Conservation (phyloP, 2,113 vertebrate species). For the Epinephelus moara region DNA sequence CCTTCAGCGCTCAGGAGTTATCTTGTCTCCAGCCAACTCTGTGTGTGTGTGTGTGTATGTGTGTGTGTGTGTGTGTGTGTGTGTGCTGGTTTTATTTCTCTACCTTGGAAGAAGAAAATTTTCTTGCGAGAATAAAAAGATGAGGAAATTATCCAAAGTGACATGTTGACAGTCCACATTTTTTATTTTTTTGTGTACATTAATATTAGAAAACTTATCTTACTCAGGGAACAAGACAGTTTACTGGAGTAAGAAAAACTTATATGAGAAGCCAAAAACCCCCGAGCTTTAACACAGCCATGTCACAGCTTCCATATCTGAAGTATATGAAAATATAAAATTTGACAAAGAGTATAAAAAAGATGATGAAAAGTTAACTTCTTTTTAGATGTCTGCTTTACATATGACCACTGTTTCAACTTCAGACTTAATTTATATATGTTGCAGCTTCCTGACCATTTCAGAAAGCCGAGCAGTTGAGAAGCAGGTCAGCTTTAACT, state of each 20-base stretch:
- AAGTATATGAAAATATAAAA: too few species aligned
- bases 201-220: slow-evolving; percentile 9
- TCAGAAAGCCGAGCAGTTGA: too few species aligned
- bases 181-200: not conserved
- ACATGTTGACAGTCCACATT: slow-evolving; percentile 23
- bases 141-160: slow-evolving; percentile 46
- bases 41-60: not conserved
- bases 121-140: slow-evolving; percentile 11
- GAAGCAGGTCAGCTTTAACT: too few species aligned
- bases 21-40: slow-evolving; percentile 6
- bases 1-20: slow-evolving; percentile 52
- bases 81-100: slow-evolving; percentile 27
- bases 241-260: not conserved
- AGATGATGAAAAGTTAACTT: too few species aligned
- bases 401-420: too few species aligned
- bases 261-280: not conserved
- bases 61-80: slow-evolving; percentile 18
- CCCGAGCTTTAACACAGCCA: not conserved
- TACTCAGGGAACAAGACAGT: not conserved
- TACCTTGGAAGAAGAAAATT: not conserved
- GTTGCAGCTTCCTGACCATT: too few species aligned
- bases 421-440: too few species aligned
- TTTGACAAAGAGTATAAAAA: too few species aligned
- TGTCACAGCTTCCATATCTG: not conserved
- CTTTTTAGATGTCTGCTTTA: too few species aligned